phyloP scores from a whole-genome alignment of 1,140 invertebrate species.

The Cephus cinctus region DNA sequence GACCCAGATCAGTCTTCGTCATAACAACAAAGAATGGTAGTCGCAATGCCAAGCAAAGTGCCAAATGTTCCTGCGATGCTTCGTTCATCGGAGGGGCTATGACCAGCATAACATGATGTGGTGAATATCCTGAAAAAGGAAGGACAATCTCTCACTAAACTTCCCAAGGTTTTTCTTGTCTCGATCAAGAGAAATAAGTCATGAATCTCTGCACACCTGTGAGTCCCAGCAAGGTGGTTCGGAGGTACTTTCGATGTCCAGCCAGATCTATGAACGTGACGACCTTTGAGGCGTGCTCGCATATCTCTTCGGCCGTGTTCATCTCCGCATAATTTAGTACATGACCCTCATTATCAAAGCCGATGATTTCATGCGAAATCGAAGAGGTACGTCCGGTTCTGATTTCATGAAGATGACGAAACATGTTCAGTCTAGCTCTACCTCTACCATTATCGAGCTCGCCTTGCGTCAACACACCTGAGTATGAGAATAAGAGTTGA shows the following conservation, averaged over 20 bases:
- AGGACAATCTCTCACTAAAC: too few species aligned
- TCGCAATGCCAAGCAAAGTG: constrained; percentile 78
- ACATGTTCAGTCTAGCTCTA: constrained; percentile 91
- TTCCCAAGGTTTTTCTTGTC: too few species aligned
- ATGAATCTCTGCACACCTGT: too few species aligned
- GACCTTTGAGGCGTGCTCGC: constrained; percentile 84
- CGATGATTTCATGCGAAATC: constrained; percentile 95
- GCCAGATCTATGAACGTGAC: constrained; percentile 96
- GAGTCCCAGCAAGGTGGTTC: constrained; percentile 92
- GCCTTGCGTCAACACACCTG: constrained; percentile 91
- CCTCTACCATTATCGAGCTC: constrained; percentile 95
- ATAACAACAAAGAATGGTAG: constrained; percentile 89
- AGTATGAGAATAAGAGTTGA: too few species aligned
- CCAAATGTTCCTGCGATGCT: constrained; percentile 75
- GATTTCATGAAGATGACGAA: constrained; percentile 95
- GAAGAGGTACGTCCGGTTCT: constrained; percentile 94
- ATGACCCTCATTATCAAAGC: constrained; percentile 78
- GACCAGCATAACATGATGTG: constrained; percentile 93
- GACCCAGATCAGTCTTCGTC: constrained; percentile 85
- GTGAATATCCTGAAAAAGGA: constrained; percentile 72
- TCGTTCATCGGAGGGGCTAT: constrained; percentile 60
- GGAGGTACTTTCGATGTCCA: constrained; percentile 93
- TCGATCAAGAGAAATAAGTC: not conserved
- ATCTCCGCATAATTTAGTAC: constrained; percentile 82
- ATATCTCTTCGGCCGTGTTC: constrained; percentile 92